Evolutionary conservation across 2,888 invertebrate genomes (phyloP), one percentile per base, ranked within the genome.

Genomic region (Odontocolon sp.): DNA sequence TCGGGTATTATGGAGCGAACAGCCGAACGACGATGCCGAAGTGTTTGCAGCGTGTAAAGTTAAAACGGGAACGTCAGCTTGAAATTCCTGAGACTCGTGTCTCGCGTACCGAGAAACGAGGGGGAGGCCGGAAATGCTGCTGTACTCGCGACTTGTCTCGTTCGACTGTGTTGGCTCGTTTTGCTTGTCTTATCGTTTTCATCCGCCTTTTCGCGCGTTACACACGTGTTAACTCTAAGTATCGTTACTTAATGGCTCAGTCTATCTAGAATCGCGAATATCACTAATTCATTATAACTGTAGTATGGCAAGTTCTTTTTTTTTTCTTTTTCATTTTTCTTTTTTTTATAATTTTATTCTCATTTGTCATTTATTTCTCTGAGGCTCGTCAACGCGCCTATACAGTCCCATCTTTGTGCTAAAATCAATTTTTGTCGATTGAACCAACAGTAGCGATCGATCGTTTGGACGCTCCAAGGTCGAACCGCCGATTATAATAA

Each of bases 261-360:
- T 82, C 82, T 82, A 82, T 80, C 82, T 82, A 82, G 47, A 79
- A 80, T 82, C 80, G 82, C 79, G 71, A 79, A 76, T 82, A 82
- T 81, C 82, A 80, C 82, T 82, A 82, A 79, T 68, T 82, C 79
- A 78, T 81, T 78, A 78, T 76, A 82, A 80, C 70, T 77, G 75
- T 81, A 81, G 67, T 82, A 81, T 80, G 81, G 82, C 82, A 81
- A 82, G 75, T 81, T 78, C 75, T 76, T 67, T 70, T 66, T 77
- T 57, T 28, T 57, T 21, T 28, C 52, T 45, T n/a, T 59, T 47
- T 36, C 11, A 40, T 52, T 66, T 50, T 64, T 38, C 50, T 33
- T 70, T 36, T 14, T 56, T 28, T n/a, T 42, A n/a, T n/a, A n/a
- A n/a, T 59, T n/a, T 14, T 42, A 45, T 31, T 8, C n/a, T 36